Evolutionary conservation across 2,797 vertebrate genomes (phyloP).

Genomic region (Leucoraja ocellata): DNA sequence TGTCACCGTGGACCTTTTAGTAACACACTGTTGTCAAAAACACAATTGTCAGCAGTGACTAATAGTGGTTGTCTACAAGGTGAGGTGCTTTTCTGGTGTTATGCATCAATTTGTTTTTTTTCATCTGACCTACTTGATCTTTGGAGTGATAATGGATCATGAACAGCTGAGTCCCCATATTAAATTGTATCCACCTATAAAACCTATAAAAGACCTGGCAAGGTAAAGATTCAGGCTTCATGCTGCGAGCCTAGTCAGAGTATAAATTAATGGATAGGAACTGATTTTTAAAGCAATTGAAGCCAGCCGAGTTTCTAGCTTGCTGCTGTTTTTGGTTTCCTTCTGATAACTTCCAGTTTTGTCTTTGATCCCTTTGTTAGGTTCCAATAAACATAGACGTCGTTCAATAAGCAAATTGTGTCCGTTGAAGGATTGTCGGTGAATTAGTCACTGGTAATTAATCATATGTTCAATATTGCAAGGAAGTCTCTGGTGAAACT

Average conservation of each 20-base stretch:
- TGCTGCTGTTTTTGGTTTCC: neutral
- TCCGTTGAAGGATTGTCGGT: neutral
- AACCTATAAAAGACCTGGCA: slow-evolving; percentile 45
- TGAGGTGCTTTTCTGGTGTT: neutral
- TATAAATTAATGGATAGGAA: slow-evolving; percentile 57
- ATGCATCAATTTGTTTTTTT: neutral
- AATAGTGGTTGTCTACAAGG: slow-evolving; percentile 38
- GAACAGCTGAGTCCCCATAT: slow-evolving; percentile 40
- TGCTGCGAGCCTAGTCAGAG: slow-evolving; percentile 48
- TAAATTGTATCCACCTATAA: slow-evolving; percentile 44
- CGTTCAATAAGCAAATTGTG: neutral
- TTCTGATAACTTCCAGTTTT: slow-evolving; percentile 9
- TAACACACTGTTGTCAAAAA: slow-evolving; percentile 38
- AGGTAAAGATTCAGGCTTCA: slow-evolving; percentile 48
- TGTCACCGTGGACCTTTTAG: slow-evolving; percentile 38
- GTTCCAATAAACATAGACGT: neutral
- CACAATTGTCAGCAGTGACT: slow-evolving; percentile 34
- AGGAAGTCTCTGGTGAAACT: neutral
- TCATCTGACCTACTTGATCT: slow-evolving; percentile 28
- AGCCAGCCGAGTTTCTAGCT: slow-evolving; percentile 9
- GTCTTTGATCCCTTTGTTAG: slow-evolving; percentile 38
- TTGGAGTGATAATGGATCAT: slow-evolving; percentile 15
- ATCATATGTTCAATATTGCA: neutral
- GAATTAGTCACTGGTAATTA: neutral
- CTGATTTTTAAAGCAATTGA: slow-evolving; percentile 51